A percentile compares a stretch with the other conserved stretches of the same genome.
These are phyloP conservation scores for Damaliscus lunatus DNA, from an alignment of 2,113 vertebrate species.

Conservation along the genomic window DNA sequence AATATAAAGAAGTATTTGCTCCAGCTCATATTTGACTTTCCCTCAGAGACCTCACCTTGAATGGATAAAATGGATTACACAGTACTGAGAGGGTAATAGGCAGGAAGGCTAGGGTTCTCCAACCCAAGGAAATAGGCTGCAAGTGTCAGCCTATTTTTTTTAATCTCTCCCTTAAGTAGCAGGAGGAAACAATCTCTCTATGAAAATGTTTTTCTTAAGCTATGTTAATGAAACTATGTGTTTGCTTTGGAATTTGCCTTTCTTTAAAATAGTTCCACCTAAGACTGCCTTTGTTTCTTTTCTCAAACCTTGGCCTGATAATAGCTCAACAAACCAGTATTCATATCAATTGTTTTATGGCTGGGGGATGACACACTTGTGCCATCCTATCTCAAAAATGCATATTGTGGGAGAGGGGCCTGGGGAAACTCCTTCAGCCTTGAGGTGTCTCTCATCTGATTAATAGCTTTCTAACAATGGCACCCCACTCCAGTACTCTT, in stretches of 20 bases:
- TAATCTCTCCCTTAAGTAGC: neutral
- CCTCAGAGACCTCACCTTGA: neutral
- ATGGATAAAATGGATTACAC: neutral
- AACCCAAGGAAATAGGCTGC: neutral
- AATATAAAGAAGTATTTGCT: neutral
- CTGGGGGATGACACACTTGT: neutral
- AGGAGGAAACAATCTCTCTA: neutral
- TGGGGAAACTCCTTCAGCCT: neutral
- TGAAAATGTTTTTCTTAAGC: neutral
- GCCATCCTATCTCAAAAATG: neutral
- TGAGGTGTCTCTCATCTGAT: neutral
- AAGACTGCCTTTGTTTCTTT: neutral
- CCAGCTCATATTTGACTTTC: neutral
- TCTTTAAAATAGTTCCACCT: neutral
- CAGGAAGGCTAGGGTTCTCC: neutral
- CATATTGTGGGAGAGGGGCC: neutral
- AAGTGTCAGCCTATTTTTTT: neutral
- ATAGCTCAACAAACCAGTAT: neutral
- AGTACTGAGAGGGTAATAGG: neutral
- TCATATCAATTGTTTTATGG: neutral
- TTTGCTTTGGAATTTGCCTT: neutral
- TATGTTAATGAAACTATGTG: neutral
- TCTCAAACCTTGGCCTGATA: neutral
- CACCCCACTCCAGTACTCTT: no score
- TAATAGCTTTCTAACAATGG: neutral